phyloP scores from a whole-genome alignment of 2,888 invertebrate species.

The Parnassius smintheus region DNA sequence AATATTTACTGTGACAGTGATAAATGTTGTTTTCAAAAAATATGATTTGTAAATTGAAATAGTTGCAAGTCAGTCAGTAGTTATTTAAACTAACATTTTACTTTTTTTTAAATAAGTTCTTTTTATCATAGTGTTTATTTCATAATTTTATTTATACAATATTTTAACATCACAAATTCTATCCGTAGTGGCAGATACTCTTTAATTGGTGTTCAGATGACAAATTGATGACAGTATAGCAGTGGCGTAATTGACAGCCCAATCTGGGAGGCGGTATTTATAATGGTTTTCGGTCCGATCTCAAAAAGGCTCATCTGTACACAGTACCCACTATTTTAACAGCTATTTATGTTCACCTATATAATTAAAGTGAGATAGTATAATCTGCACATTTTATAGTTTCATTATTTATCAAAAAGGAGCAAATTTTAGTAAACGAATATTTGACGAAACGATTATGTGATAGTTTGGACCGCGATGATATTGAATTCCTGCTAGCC shows the following conservation, averaged over 20 bases:
- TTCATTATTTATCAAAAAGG: no score
- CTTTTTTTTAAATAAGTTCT: background rate
- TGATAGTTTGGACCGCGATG: no score
- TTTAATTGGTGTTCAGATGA: slow-evolving; percentile 78
- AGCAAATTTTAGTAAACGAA: no score
- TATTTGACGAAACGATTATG: no score
- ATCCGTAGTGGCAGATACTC: slow-evolving; percentile 59
- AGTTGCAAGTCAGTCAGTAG: background rate
- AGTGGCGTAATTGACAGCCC: slow-evolving; percentile 76
- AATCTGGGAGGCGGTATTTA: slow-evolving; percentile 63
- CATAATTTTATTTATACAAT: background rate
- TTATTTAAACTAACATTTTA: background rate
- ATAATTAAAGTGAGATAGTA: no score
- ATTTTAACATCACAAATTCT: slow-evolving; percentile 57
- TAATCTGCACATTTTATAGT: no score
- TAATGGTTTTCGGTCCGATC: slow-evolving; percentile 51
- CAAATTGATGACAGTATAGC: slow-evolving; percentile 69
- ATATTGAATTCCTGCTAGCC: no score
- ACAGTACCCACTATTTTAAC: slow-evolving; percentile 18
- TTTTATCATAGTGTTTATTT: background rate
- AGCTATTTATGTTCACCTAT: no score
- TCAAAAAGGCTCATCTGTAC: slow-evolving; percentile 7
- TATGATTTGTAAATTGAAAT: background rate
- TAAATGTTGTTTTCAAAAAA: slow-evolving; percentile 42
- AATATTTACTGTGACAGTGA: slow-evolving; percentile 60